Percentiles rank a stretch among this genome's conserved stretches.
Evolutionary conservation across 2,888 invertebrate genomes (phyloP).

Genomic region (Iphiclides podalirius): DNA sequence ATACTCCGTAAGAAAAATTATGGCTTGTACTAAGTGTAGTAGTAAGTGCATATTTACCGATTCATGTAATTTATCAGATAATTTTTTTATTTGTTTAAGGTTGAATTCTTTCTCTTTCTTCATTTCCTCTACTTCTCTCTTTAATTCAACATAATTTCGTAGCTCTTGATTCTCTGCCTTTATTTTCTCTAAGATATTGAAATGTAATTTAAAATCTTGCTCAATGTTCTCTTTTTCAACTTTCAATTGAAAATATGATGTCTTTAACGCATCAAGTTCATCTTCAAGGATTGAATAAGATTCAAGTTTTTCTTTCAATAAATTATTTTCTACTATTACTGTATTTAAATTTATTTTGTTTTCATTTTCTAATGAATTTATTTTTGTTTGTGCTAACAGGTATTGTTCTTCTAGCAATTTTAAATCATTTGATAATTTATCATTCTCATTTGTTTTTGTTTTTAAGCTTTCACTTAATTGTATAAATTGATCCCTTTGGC

Average conservation of each 20-base stretch:
- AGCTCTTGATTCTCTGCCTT: constrained; percentile 48
- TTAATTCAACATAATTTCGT: constrained; percentile 39
- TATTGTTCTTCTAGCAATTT: constrained; percentile 38
- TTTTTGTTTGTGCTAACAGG: constrained; percentile 32
- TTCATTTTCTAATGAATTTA: constrained; percentile 43
- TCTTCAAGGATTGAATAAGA: constrained; percentile 44
- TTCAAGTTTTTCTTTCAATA: constrained; percentile 44
- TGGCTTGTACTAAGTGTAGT: not conserved
- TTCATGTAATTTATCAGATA: constrained; percentile 54
- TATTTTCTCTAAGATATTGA: constrained; percentile 37
- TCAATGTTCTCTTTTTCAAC: constrained; percentile 50
- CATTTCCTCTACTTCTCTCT: constrained; percentile 52
- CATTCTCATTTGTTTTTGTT: constrained; percentile 49
- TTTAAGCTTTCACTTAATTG: constrained; percentile 44
- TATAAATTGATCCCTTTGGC: constrained; percentile 44
- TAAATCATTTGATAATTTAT: constrained; percentile 38
- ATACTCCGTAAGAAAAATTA: not conserved
- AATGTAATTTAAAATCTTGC: constrained; percentile 40
- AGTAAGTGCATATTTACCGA: constrained; percentile 40
- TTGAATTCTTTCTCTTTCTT: constrained; percentile 51
- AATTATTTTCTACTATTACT: constrained; percentile 47
- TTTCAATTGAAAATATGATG: constrained; percentile 37
- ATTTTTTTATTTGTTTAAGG: constrained; percentile 48
- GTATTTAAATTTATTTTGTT: constrained; percentile 41
- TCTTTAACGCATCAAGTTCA: constrained; percentile 45